phyloP scores from a whole-genome alignment of 2,888 invertebrate species.

The Argyresthia goedartella region DNA sequence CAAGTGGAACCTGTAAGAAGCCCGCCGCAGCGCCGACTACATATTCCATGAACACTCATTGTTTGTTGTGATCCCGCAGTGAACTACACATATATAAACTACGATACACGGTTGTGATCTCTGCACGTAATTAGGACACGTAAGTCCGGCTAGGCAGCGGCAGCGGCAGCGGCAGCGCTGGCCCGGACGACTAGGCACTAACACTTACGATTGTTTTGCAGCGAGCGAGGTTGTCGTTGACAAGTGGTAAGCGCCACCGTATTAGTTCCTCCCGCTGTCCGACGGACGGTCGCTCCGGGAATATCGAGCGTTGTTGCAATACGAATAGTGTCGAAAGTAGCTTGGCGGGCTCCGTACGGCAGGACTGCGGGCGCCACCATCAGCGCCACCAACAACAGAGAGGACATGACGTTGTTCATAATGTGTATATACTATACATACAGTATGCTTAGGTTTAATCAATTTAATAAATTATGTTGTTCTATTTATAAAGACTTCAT shows the following conservation, averaged over 20 bases:
- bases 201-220: conserved; percentile 71
- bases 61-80: conserved; percentile 71
- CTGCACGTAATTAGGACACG: conserved; percentile 43
- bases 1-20: conserved; percentile 58
- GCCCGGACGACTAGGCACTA: conserved; percentile 34
- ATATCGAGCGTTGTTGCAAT: not conserved
- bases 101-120: conserved; percentile 62
- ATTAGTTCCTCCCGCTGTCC: conserved; percentile 63
- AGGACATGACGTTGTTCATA: conserved; percentile 57
- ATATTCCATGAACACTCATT: conserved; percentile 69
- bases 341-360: not conserved
- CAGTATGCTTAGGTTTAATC: conserved; percentile 69
- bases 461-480: conserved; percentile 67
- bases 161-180: conserved; percentile 30
- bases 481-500: conserved; percentile 66
- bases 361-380: conserved; percentile 12
- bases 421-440: conserved; percentile 67
- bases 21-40: conserved; percentile 54
- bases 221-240: conserved; percentile 79
- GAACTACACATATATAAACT: conserved; percentile 61
- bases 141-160: conserved; percentile 53
- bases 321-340: too few relatives aligned
- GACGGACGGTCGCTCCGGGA: conserved; percentile 48
- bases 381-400: conserved; percentile 34
- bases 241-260: conserved; percentile 74